phyloP scores from a whole-genome alignment of 1,140 invertebrate genomes.

The Nasonia vitripennis region DNA sequence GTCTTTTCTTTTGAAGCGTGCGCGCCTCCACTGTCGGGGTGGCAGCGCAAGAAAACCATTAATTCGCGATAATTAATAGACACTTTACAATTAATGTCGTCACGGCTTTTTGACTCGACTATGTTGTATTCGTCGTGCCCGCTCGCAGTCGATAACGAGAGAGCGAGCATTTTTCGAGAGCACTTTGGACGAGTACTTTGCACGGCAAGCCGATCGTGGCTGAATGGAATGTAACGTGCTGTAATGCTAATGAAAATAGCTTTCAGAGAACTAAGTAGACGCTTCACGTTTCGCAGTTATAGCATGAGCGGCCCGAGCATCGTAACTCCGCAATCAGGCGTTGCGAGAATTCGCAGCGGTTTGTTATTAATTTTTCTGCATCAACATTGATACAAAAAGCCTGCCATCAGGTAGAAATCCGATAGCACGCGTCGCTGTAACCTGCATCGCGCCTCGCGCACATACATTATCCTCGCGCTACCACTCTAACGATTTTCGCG shows the following conservation, averaged over 20 bases:
- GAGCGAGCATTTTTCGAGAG: not conserved
- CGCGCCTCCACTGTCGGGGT: not conserved
- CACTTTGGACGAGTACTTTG: not conserved
- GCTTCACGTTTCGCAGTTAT: no score
- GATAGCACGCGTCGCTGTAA: not conserved
- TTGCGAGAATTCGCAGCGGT: not conserved
- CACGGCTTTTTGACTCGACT: slow-evolving; percentile 26
- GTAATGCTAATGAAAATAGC: no score
- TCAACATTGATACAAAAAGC: not conserved
- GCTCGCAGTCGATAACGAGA: not conserved
- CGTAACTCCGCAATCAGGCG: no score
- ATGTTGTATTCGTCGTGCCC: not conserved
- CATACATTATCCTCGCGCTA: no score
- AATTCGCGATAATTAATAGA: slow-evolving; percentile 60
- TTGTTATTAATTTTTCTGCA: not conserved
- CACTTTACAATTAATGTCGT: slow-evolving; percentile 17
- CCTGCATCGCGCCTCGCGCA: no score
- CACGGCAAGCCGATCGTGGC: not conserved
- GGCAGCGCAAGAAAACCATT: slow-evolving; percentile 52
- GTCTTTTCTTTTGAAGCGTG: slow-evolving; percentile 56
- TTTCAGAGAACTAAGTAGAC: no score
- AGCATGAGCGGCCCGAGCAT: no score
- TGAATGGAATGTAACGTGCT: not conserved
- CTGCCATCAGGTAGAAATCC: not conserved
- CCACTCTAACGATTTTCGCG: slow-evolving; percentile 5